Evolutionary conservation across 2,888 invertebrate species (phyloP), one percentile per base, ranked within the genome.

Genomic region (Tortrix viridana): DNA sequence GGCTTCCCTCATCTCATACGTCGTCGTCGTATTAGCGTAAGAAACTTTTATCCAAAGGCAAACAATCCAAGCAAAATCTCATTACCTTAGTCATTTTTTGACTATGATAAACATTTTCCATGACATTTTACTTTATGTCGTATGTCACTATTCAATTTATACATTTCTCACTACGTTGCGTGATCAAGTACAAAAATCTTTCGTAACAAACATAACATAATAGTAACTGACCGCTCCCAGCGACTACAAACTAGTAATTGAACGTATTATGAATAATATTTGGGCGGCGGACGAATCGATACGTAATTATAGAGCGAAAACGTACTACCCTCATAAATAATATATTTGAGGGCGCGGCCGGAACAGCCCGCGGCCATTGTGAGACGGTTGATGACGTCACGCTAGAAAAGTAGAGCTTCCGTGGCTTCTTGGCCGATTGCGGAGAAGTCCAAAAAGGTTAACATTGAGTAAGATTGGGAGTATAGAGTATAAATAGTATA

Each of bases 251-350:
- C 75, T 74, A 72, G 72, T 86, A 84, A 87, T 86, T 86, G 85
- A 85, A 85, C 83, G 79, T 74, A 71, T 70, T 72, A 85, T 86
- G 89, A 88, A 88, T 89, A 89, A 86, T 86, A 89, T 89, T 89
- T 86, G 89, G 88, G 89, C 86, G 88, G 83, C 84, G 83, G 79
- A 79, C 82, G 71, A 88, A 89, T 89, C 89, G 88, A 92, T 89
- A 84, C 84, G 86, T 88, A 92, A 92, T 92, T 92, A 92, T 89
- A 89, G 86, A 89, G 86, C 88, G 84, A 86, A 86, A 88, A 86
- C 82, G 78, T 85, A 86, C 87, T 58, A 63, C 90, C 90, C 86
- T 88, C 89, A 89, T 89, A 89, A 91, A 90, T 91, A 89, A 85
- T 83, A 86, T 88, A 89, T 88, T 83, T 82, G 79, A 84, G 86